Base-by-base conservation (phyloP, 2,888 invertebrate genomes). In the Parnassius apollo region DNA sequence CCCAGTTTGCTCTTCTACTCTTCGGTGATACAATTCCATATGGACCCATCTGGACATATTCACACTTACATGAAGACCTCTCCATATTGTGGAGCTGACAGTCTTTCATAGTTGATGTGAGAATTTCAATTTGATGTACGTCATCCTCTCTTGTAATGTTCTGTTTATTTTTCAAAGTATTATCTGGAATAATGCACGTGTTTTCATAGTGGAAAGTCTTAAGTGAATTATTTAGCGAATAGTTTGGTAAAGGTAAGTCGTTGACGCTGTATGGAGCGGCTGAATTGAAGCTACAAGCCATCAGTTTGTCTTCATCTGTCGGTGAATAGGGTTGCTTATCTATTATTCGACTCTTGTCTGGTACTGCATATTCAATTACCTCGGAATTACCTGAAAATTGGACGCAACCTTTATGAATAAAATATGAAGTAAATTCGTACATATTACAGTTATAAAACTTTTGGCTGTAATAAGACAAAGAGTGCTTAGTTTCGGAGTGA, bases 211-310 rank as follows among this genome's bases (percentile, higher is more conserved):
- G 91, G 75, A 92, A 92, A 63, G 91, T 92, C 67, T 91, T 90
- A 3, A 93, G 78, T 8, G 93, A 93, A 76, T 93, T 93, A 68
- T 93, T 93, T 54, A 93, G 82, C 45, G 92, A 93, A 74, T 93
- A 94, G 74, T 93, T 94, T 2, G 94, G 94, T 57, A 93, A 70
- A n/a, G 93, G 93, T 53, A 94, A 73, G 58, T 92, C 91, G 69
- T 89, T 90, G 50, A 88, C 76, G 68, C 76, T 85, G 69, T 88
- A 91, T 1, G 88, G 81, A 2, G 83, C 82, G 18, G 83, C 81
- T 0, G 86, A 80, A 69, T 82, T 88, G 72, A 85, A 91, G 65
- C 80, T 87, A 12, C 85, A 88, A 2, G 92, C 90, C 80, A 91
- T 77, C 45, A 92, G 78, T 76, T 92, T 92, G 66, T 92, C 91